phyloP scores from a whole-genome alignment of 2,113 vertebrate species.

The Protobothrops mucrosquamatus region DNA sequence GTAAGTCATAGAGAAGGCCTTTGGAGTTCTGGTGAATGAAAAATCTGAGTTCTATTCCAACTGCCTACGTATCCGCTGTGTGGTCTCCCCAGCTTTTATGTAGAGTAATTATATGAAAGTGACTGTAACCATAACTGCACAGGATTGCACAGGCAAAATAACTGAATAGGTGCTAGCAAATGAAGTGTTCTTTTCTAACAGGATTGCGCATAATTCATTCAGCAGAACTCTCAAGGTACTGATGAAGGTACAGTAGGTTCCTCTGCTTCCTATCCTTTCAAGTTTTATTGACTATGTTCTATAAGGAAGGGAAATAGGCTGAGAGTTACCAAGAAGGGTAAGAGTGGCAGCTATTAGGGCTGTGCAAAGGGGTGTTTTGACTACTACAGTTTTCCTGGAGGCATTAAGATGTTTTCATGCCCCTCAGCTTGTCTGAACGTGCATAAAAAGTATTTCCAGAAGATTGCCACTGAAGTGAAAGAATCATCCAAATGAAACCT shows the following conservation, averaged over 20 bases:
- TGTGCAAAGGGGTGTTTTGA: background rate
- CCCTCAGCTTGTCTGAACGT: background rate
- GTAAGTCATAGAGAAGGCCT: background rate
- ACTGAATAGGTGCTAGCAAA: background rate
- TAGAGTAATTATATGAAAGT: background rate
- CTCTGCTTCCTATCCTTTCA: background rate
- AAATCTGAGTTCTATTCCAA: constrained; percentile 6
- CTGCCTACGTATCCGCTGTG: background rate
- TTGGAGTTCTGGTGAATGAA: background rate
- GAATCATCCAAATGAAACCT: background rate
- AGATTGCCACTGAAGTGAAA: background rate
- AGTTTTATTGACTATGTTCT: background rate
- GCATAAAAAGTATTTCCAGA: background rate
- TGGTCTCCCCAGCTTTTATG: background rate
- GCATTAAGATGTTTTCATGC: background rate
- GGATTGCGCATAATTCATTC: background rate
- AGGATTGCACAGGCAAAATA: background rate
- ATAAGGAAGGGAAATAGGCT: background rate
- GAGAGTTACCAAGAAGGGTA: background rate
- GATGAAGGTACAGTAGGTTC: background rate
- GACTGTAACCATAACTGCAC: background rate
- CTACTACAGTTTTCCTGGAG: background rate
- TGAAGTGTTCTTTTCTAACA: background rate
- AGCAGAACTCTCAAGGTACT: background rate
- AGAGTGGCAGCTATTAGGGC: background rate